Conservation (phyloP, 2,113 vertebrate species). For the Lota lota region DNA sequence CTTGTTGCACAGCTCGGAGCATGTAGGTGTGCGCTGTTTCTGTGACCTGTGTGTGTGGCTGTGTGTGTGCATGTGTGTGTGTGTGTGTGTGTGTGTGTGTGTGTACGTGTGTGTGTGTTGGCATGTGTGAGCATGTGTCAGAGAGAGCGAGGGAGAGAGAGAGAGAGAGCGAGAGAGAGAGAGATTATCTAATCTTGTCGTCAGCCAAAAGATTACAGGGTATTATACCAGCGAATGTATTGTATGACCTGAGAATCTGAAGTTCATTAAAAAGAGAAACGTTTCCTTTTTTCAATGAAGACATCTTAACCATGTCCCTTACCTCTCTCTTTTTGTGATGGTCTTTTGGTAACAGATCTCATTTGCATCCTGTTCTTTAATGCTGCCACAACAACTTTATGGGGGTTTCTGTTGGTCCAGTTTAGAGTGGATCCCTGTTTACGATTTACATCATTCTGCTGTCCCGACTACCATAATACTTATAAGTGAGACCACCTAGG, state of each 20-base stretch:
- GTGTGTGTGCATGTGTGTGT: constrained; percentile 15
- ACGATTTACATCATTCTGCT: constrained; percentile 94
- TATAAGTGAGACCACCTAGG: constrained; percentile 89
- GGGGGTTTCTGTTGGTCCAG: constrained; percentile 67
- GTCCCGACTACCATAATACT: constrained; percentile 88
- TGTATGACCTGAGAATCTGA: constrained; percentile 23
- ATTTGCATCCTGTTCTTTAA: neutral
- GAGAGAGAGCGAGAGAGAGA: too few species aligned
- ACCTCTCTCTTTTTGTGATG: constrained; percentile 2
- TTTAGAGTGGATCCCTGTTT: constrained; percentile 89
- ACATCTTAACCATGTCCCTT: neutral
- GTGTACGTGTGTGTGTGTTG: constrained; percentile 2
- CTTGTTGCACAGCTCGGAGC: constrained; percentile 43
- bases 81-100: constrained; percentile 6
- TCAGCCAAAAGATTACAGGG: constrained; percentile 27
- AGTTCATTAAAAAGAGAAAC: constrained; percentile 16
- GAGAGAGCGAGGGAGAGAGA: too few species aligned
- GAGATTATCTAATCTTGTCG: constrained; percentile 21
- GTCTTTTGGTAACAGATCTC: neutral
- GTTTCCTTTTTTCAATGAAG: neutral
- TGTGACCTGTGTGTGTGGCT: constrained; percentile 18
- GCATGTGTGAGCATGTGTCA: neutral
- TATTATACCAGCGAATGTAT: constrained; percentile 6
- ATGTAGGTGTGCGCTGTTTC: constrained; percentile 9
- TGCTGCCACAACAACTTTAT: neutral